A percentile compares a stretch with the other conserved stretches of the same genome.
Evolutionary conservation across 1,140 invertebrate genomes (phyloP).

Genomic region (Rhopalosiphum maidis): DNA sequence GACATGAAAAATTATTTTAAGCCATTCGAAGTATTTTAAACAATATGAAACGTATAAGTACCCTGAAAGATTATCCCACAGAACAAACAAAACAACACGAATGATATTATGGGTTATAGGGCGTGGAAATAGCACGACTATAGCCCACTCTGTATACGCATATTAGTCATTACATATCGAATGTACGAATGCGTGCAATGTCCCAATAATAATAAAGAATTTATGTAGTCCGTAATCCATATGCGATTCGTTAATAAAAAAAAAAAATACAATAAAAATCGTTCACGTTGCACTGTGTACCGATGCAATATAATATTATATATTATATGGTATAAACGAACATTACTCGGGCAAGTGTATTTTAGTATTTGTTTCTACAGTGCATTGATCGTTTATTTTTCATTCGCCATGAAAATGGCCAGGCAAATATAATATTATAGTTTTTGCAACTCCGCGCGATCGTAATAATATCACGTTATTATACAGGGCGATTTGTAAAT

Average conservation of each 20-base stretch:
- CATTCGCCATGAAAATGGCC: neutral
- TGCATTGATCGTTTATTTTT: neutral
- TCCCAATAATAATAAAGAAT: neutral
- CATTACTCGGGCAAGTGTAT: neutral
- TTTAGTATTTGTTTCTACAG: neutral
- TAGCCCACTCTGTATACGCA: neutral
- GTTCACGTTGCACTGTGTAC: neutral
- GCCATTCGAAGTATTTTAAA: neutral
- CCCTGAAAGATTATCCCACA: neutral
- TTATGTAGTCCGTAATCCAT: neutral
- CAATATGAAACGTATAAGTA: neutral
- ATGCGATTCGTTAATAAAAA: neutral
- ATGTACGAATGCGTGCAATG: neutral
- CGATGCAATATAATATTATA: neutral
- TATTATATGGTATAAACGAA: neutral
- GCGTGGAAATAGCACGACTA: neutral
- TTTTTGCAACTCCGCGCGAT: neutral
- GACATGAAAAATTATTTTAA: neutral
- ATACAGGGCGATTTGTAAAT: neutral
- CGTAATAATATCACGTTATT: neutral
- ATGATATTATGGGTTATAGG: neutral
- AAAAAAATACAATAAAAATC: neutral
- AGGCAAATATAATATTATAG: neutral
- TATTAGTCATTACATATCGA: neutral
- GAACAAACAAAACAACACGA: neutral